A percentile compares a stretch with the other conserved stretches of the same genome.
These are phyloP conservation scores for Lepidocyrtoides sp. DNA, from an alignment of 2,888 invertebrate species.

Conservation along the genomic window DNA sequence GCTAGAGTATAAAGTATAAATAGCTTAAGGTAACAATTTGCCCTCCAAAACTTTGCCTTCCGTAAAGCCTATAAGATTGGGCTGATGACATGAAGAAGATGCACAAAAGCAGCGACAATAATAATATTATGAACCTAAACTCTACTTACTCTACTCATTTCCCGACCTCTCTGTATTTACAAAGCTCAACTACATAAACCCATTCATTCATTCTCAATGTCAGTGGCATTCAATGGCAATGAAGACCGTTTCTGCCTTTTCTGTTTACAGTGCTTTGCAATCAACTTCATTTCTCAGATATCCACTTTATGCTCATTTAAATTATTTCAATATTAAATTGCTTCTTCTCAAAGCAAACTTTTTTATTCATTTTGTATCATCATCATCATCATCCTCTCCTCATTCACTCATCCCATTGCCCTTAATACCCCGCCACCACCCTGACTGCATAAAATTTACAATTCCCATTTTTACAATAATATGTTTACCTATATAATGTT, in stretches of 20 bases:
- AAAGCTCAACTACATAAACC: not conserved
- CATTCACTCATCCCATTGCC: not conserved
- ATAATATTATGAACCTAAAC: not conserved
- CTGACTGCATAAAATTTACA: not conserved
- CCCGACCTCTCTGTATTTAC: too few species aligned
- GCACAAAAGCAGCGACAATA: not conserved
- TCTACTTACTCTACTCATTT: too few species aligned
- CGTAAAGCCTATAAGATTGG: not conserved
- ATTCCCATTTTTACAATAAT: not conserved
- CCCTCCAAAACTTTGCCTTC: slow-evolving; percentile 16
- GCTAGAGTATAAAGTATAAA: too few species aligned
- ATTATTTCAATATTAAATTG: too few species aligned
- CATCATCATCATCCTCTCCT: not conserved
- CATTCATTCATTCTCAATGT: slow-evolving; percentile 19
- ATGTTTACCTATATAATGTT: not conserved
- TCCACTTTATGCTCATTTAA: too few species aligned
- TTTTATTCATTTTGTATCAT: not conserved
- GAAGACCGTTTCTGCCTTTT: not conserved
- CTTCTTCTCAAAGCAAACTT: too few species aligned
- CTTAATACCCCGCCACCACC: not conserved
- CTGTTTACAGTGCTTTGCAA: not conserved
- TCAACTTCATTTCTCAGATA: not conserved
- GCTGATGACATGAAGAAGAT: not conserved
- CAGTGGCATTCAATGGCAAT: not conserved
- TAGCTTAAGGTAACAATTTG: slow-evolving; percentile 31